Evolutionary conservation across 35 echinoderm and acorn worm species (phyloP).

Genomic region (Ophioderma brevispina): DNA sequence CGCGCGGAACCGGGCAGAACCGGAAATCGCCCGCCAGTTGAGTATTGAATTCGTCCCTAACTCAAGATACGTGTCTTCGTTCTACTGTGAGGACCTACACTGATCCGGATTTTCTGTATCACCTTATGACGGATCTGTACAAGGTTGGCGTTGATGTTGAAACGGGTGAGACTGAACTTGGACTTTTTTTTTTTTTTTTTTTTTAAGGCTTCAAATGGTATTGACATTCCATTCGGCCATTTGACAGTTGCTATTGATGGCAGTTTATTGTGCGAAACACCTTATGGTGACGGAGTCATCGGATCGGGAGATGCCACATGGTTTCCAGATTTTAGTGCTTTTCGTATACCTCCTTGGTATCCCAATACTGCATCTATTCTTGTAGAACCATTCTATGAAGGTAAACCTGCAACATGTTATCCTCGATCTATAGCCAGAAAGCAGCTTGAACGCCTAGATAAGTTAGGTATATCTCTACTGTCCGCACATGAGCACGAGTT

Average conservation of each 20-base stretch:
- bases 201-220: too few relatives aligned
- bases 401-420: not conserved
- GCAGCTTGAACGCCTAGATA: constrained; percentile 51
- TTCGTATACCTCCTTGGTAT: constrained; percentile 71
- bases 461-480: constrained; percentile 46
- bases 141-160: too few relatives aligned
- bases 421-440: constrained; percentile 61
- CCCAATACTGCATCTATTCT: constrained; percentile 53
- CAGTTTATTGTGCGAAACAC: not conserved
- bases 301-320: constrained; percentile 58
- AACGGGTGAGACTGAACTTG: too few relatives aligned
- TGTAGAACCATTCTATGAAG: constrained; percentile 14
- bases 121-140: too few relatives aligned
- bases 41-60: too few relatives aligned
- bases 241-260: constrained; percentile 44
- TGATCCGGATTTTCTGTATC: too few relatives aligned
- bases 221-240: constrained; percentile 64
- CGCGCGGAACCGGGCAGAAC: too few relatives aligned
- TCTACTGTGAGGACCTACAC: too few relatives aligned
- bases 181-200: too few relatives aligned
- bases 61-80: too few relatives aligned
- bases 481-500: constrained; percentile 82
- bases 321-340: constrained; percentile 73
- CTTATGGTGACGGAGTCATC: constrained; percentile 21
- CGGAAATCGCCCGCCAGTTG: too few relatives aligned